Conservation (phyloP, 2,797 vertebrate species). For the Typhlichthys eigenmanni region DNA sequence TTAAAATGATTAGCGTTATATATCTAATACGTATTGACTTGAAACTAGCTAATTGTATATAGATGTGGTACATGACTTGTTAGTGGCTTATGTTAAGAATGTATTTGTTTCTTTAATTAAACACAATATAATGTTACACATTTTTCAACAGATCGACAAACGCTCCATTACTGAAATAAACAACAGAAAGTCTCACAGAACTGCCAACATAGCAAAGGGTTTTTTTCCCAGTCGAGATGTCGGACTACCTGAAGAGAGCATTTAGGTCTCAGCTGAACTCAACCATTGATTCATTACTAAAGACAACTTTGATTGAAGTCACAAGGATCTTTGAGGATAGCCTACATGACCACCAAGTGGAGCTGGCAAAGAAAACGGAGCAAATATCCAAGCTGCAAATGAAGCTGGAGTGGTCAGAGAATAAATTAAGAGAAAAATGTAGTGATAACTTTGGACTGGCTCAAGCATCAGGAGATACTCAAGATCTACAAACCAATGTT, state of each 20-base stretch:
- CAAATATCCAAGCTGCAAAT: slow-evolving; percentile 54
- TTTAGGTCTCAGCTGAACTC: slow-evolving; percentile 56
- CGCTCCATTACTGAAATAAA: too few relatives aligned
- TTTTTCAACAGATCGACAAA: not conserved
- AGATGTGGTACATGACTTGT: too few relatives aligned
- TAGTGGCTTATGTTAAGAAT: too few relatives aligned
- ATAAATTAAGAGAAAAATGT: slow-evolving; percentile 24
- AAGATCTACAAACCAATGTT: not conserved
- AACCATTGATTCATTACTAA: slow-evolving; percentile 58
- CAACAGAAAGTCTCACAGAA: too few relatives aligned
- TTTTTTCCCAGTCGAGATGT: slow-evolving; percentile 41
- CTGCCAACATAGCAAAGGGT: too few relatives aligned
- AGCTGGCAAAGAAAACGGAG: slow-evolving; percentile 55
- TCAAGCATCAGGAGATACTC: not conserved
- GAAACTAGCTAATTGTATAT: too few relatives aligned
- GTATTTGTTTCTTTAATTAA: too few relatives aligned
- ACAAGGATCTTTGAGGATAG: slow-evolving; percentile 64
- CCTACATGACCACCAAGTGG: slow-evolving; percentile 51
- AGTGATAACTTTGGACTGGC: not conserved
- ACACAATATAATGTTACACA: too few relatives aligned
- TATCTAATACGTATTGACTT: too few relatives aligned
- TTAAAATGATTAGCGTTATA: too few relatives aligned
- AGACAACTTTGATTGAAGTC: slow-evolving; percentile 54
- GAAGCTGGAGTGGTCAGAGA: slow-evolving; percentile 57
- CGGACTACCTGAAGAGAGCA: slow-evolving; percentile 37